These are phyloP conservation scores for Meiosimyza platycephala DNA, from an alignment of 2,888 invertebrate genomes.

Conservation along the genomic window DNA sequence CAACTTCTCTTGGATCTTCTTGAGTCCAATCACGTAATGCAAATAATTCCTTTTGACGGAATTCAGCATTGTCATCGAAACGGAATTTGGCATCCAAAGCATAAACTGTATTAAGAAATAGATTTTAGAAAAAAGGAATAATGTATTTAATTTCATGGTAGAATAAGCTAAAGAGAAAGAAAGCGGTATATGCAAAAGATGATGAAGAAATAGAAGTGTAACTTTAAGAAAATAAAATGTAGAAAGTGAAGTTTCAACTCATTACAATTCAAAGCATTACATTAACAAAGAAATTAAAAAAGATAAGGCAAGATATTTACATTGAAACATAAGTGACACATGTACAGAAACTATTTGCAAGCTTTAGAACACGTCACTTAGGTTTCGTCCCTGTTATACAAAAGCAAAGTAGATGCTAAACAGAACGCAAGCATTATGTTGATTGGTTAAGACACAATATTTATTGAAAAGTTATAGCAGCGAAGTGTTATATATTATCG, in stretches of 20 bases:
- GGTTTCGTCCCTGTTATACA: no score
- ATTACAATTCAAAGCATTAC: not conserved
- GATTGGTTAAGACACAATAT: no score
- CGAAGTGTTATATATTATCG: no score
- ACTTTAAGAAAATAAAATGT: constrained; percentile 13
- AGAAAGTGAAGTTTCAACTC: constrained; percentile 8
- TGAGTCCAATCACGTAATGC: constrained; percentile 86
- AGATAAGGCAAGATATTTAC: no score
- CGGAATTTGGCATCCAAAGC: constrained; percentile 95
- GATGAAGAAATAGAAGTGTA: not conserved
- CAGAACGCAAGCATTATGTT: no score
- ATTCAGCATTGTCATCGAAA: constrained; percentile 95
- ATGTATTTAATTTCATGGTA: not conserved
- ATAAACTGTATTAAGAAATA: constrained; percentile 72
- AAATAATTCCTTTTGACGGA: constrained; percentile 90
- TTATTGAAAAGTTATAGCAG: no score
- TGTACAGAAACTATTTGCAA: no score
- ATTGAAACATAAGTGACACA: no score
- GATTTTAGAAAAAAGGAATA: not conserved
- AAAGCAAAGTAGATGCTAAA: no score
- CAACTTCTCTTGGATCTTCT: constrained; percentile 92
- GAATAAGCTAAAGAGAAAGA: not conserved
- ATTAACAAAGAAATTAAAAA: not conserved
- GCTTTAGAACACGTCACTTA: no score
- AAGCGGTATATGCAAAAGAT: no score